Base-by-base conservation (phyloP, 2,113 vertebrate species). In the Cyprinodon variegatus region DNA sequence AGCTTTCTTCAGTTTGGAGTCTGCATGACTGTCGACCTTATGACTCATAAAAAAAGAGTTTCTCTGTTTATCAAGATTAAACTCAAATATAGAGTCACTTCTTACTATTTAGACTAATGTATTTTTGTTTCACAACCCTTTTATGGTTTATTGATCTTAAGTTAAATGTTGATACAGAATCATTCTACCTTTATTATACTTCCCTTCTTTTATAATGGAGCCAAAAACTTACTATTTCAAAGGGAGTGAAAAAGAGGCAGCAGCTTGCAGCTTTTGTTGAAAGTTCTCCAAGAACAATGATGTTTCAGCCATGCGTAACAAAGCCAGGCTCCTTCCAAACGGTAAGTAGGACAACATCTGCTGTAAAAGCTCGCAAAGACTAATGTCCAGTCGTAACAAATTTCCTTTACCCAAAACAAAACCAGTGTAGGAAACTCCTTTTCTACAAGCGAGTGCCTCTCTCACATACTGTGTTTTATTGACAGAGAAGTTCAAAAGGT, bases 331-430 rank as follows among this genome's bases (percentile, higher is more conserved):
- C 70, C 65, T 60, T 65, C 39, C 63, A 62, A 88, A 80, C 65
- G 63, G 73, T 45, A 79, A 87, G 81, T 84, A 84, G 85, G 83
- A 83, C 80, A 87, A 79, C 89, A 84, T 83, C 87, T 86, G 85
- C 82, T 81, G 75, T 4, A 63, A 82, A 76, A 68, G 78, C 66
- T 60, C 74, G 62, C 20, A 6, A 37, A 64, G 70, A 40, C 53
- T 4, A 37, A 59, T 48, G 68, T 73, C 69, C 76, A 72, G 79
- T 83, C 73, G 67, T 78, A 60, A 46, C 17, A 72, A 41, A 40
- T 80, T 65, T 50, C 76, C 9, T 22, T 64, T 38, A 12, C 5
- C 65, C 50, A 40, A 50, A 65, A 66, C 63, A 64, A 75, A 75
- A 65, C 72, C 79, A 11, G 40, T 50, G 48, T 15, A 50, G 15